Percentiles rank a stretch among this genome's conserved stretches.
Evolutionary conservation across 2,797 vertebrate species (phyloP).

Genomic region (Sphenodon punctatus): DNA sequence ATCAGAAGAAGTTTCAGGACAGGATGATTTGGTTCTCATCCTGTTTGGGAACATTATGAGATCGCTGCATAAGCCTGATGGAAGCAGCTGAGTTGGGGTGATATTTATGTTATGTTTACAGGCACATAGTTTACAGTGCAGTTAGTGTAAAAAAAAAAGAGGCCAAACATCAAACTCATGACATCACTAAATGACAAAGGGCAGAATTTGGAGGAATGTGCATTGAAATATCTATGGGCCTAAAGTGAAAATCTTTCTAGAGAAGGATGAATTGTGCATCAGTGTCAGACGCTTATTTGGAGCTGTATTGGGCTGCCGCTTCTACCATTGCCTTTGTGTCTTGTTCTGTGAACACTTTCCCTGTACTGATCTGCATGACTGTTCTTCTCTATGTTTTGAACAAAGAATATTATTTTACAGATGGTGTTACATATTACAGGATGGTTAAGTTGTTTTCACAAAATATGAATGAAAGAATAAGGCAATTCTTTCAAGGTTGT

Average conservation of each 20-base stretch:
- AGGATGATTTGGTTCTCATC: background rate
- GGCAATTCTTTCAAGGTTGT: rapidly evolving
- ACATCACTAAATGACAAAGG: background rate
- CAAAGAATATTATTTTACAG: no score
- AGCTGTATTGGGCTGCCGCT: background rate
- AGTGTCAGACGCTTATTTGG: background rate
- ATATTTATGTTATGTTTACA: constrained; percentile 6
- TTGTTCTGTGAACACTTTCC: background rate
- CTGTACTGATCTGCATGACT: background rate
- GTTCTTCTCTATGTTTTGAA: background rate
- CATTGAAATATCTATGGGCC: background rate
- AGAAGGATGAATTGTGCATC: rapidly evolving
- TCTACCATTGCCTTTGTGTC: rapidly evolving
- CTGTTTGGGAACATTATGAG: background rate
- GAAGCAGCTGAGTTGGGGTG: background rate
- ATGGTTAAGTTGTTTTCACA: no score
- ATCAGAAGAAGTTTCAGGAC: background rate
- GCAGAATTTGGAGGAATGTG: background rate
- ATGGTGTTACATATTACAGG: no score
- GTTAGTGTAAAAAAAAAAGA: background rate
- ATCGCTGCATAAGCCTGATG: background rate
- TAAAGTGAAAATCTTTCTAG: background rate
- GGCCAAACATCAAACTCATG: background rate
- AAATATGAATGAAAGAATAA: no score
- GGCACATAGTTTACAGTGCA: background rate